phyloP scores from a whole-genome alignment of 2,113 vertebrate species.

The Haplochromis vanheusdeni region DNA sequence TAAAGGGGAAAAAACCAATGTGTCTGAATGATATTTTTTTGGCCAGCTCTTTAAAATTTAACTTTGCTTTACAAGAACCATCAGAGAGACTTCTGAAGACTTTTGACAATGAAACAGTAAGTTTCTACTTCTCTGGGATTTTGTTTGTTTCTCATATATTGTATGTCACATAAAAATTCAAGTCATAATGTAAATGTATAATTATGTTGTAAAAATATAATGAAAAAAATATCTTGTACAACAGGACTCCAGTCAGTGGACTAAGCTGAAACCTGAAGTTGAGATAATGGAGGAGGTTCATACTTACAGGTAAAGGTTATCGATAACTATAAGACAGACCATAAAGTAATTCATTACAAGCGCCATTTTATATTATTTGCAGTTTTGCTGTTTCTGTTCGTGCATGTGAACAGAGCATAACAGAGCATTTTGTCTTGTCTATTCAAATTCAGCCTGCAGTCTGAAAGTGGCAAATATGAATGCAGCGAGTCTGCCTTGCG shows the following conservation, averaged over 20 bases:
- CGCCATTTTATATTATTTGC: background rate
- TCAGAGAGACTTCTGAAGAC: background rate
- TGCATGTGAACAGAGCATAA: background rate
- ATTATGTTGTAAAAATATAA: background rate
- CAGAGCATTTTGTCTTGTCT: background rate
- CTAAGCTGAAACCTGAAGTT: background rate
- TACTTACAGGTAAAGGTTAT: slow-evolving; percentile 3
- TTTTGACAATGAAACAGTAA: background rate
- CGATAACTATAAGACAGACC: background rate
- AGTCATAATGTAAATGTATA: background rate
- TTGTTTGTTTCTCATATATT: background rate
- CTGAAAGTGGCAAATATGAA: slow-evolving; percentile 3
- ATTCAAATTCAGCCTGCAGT: background rate
- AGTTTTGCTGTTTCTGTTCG: background rate
- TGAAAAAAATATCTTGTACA: background rate
- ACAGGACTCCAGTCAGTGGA: background rate
- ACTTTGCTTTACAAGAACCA: background rate
- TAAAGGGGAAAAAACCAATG: background rate
- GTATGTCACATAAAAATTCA: background rate
- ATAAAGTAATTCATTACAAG: background rate
- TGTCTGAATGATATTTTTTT: rapidly evolving
- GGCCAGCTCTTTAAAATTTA: background rate
- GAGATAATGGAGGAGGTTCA: background rate
- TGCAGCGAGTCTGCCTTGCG: slow-evolving; percentile 10
- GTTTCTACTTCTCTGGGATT: background rate